A percentile compares a stretch with the other conserved stretches of the same genome.
Evolutionary conservation across 1,140 invertebrate genomes (phyloP).

Genomic region (Portunus trituberculatus): DNA sequence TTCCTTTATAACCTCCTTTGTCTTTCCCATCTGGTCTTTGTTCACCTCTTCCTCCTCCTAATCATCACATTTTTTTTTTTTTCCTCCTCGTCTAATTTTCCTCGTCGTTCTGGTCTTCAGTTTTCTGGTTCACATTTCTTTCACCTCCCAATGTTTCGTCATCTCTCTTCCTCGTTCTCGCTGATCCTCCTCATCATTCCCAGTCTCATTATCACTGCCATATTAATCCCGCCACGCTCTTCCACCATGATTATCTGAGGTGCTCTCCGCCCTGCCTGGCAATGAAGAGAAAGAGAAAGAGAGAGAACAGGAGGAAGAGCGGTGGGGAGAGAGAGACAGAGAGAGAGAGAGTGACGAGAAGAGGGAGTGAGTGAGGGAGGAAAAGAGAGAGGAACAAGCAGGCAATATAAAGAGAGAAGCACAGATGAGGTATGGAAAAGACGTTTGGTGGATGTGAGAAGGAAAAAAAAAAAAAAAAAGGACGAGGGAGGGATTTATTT

Average conservation of each 20-base stretch:
- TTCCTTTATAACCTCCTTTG: too few relatives aligned
- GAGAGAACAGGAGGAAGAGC: background rate
- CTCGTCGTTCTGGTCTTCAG: background rate
- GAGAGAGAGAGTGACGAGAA: background rate
- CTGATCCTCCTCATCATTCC: background rate
- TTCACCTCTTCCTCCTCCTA: background rate
- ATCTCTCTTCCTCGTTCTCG: background rate
- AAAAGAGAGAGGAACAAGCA: background rate
- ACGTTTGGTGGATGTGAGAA: too few relatives aligned
- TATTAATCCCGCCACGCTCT: too few relatives aligned
- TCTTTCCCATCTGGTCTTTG: background rate
- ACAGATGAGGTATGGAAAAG: too few relatives aligned
- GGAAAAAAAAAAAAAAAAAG: too few relatives aligned
- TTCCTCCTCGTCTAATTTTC: constrained; percentile 8
- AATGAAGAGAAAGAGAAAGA: constrained; percentile 1
- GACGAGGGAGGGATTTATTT: too few relatives aligned
- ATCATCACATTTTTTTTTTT: background rate
- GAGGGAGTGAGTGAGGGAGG: background rate
- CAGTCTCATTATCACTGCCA: too few relatives aligned
- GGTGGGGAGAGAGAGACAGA: background rate
- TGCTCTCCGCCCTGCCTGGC: background rate
- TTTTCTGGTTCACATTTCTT: background rate
- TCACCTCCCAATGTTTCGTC: background rate
- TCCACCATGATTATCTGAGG: background rate
- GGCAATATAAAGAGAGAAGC: background rate